Base-by-base conservation (phyloP, 1,140 invertebrate genomes). In the Diachasmimorpha longicaudata region DNA sequence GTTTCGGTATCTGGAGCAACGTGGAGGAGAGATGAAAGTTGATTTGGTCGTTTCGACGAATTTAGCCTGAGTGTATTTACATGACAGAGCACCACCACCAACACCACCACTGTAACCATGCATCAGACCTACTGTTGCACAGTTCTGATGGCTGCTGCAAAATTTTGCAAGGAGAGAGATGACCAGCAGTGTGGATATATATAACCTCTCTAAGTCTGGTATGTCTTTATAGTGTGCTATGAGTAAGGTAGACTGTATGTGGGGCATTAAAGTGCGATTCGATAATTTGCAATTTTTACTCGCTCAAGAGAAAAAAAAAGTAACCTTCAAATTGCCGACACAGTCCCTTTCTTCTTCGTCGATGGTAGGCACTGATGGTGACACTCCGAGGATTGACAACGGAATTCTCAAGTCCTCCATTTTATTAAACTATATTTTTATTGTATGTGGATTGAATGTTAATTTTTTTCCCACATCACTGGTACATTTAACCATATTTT, bases 21-120 rank as follows among this genome's bases (percentile, higher is more conserved):
- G 58, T 10, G 11, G 58, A 25, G 11, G 58, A 25, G 19, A 25
- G 58, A 63, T 63, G 58, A 63, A 63, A 63, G 58, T 63, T 63
- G 19, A 63, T 63, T 63, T 63, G 21, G 23, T 25, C 58, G 58
- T 63, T 63, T 25, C 58, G 19, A 63, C 58, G 58, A 63, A 63
- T 63, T 63, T 63, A 63, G 58, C 21, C 21, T 14, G 58, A 25
- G 58, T 63, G 58, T 63, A 63, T 63, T 63, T 63, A 63, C 58
- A 63, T 31, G 58, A 63, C 58, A 63, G 5, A 63, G 14, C 58
- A 25, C n/a, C n/a, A n/a, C n/a, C n/a, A n/a, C n/a, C n/a, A n/a
- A n/a, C 4, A 23, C 58, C 19, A 63, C 0, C 23, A 19, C 48
- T n/a, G 23, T 63, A 23, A 63, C 58, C 58, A 63, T 63, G 21